These are phyloP conservation scores for Phrynocephalus forsythii DNA, from an alignment of 2,797 vertebrate species.

Conservation along the genomic window DNA sequence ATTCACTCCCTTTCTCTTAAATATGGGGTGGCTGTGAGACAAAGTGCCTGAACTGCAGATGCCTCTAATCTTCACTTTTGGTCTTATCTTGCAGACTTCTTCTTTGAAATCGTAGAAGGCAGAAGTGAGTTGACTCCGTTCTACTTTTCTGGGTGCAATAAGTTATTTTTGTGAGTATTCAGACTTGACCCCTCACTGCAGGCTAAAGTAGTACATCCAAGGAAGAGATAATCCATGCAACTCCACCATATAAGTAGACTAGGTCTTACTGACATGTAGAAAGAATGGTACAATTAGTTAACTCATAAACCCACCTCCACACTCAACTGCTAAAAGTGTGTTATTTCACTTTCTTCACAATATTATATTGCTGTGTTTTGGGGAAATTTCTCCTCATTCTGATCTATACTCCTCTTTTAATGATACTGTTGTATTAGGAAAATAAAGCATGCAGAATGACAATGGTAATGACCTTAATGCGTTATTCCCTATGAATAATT, in stretches of 20 bases:
- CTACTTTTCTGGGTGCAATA: not conserved
- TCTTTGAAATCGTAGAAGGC: not conserved
- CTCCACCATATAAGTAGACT: not conserved
- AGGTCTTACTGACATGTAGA: not conserved
- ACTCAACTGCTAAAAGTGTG: not conserved
- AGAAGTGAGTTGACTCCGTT: not conserved
- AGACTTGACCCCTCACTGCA: not conserved
- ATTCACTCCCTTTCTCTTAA: not conserved
- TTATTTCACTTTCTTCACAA: not conserved
- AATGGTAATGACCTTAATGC: not conserved
- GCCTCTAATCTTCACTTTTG: not conserved
- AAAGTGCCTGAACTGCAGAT: not conserved
- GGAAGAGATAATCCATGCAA: not conserved
- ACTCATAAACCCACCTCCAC: not conserved
- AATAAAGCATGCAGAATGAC: not conserved
- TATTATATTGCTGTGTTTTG: too few relatives aligned
- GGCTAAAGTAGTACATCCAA: not conserved
- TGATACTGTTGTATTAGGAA: not conserved
- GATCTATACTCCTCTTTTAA: not conserved
- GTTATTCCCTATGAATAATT: not conserved
- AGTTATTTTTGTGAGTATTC: not conserved
- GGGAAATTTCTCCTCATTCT: not conserved
- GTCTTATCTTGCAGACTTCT: not conserved
- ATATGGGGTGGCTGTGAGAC: not conserved
- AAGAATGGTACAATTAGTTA: not conserved